A percentile compares a stretch with the other conserved stretches of the same genome.
phyloP scores from a whole-genome alignment of 2,113 vertebrate genomes.

The Cercopithecus mona region DNA sequence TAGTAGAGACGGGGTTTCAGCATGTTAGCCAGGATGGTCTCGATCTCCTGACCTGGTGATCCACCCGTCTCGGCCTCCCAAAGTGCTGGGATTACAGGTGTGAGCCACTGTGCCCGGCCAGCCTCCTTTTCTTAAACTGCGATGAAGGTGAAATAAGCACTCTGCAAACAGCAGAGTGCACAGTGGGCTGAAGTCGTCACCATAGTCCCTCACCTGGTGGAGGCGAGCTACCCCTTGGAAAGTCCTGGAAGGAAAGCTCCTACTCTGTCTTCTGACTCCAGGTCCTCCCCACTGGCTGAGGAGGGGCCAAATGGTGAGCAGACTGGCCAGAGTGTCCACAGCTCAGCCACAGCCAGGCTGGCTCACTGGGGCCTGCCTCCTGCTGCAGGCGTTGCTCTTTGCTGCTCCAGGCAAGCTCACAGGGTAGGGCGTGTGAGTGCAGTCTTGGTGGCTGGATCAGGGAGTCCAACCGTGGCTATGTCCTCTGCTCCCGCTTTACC shows the following conservation, averaged over 20 bases:
- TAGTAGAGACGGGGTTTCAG: no score
- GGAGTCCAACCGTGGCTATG: background rate
- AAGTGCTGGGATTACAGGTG: no score
- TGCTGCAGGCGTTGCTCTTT: background rate
- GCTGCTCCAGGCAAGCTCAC: fast-evolving
- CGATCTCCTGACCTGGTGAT: no score
- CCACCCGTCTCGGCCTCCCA: no score
- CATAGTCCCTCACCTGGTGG: background rate
- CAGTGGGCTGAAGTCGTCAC: background rate
- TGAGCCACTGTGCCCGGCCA: background rate
- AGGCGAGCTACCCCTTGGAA: background rate
- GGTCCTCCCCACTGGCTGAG: background rate
- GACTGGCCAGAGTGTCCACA: background rate
- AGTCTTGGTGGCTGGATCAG: no score
- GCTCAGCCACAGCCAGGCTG: background rate
- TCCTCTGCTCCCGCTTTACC: background rate
- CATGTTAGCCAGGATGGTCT: no score
- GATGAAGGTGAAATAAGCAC: background rate
- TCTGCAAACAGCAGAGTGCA: background rate
- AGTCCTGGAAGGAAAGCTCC: background rate
- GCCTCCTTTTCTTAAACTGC: background rate
- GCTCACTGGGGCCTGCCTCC: background rate
- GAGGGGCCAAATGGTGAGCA: background rate
- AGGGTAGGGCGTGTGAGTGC: fast-evolving
- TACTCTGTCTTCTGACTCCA: background rate